Percentiles rank a stretch among this genome's conserved stretches.
phyloP scores from a whole-genome alignment of 2,888 invertebrate species.

The Brachyptera risi region DNA sequence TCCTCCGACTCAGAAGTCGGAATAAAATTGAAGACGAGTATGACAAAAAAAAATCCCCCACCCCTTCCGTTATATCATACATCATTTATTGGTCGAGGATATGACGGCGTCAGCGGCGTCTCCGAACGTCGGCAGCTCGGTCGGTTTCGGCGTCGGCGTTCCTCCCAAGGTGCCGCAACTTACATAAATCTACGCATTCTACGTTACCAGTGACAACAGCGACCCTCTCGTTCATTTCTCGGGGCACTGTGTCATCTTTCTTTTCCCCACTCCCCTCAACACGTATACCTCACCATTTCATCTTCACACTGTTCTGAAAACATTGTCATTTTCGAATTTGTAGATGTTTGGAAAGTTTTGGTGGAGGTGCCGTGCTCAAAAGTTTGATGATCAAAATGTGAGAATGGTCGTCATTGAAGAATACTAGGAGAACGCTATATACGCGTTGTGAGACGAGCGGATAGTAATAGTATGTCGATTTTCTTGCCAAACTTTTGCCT shows the following conservation, averaged over 20 bases:
- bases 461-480: too few species aligned
- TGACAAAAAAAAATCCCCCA: not conserved
- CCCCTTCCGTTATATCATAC: not conserved
- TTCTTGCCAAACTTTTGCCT: too few species aligned
- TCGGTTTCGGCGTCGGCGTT: conserved; percentile 6
- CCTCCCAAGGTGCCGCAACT: conserved; percentile 15
- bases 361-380: too few species aligned
- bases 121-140: not conserved
- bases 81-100: conserved; percentile 2
- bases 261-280: too few species aligned
- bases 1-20: not conserved
- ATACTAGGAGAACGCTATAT: too few species aligned
- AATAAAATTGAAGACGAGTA: not conserved
- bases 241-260: too few species aligned
- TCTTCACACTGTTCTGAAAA: not conserved
- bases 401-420: too few species aligned
- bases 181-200: conserved; percentile 13
- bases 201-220: conserved; percentile 1
- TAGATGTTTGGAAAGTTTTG: too few species aligned
- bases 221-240: not conserved
- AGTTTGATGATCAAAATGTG: too few species aligned
- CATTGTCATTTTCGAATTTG: not conserved
- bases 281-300: too few species aligned
- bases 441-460: too few species aligned
- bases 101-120: not conserved